Base-by-base conservation (phyloP, 2,113 vertebrate species). In the Egretta garzetta region DNA sequence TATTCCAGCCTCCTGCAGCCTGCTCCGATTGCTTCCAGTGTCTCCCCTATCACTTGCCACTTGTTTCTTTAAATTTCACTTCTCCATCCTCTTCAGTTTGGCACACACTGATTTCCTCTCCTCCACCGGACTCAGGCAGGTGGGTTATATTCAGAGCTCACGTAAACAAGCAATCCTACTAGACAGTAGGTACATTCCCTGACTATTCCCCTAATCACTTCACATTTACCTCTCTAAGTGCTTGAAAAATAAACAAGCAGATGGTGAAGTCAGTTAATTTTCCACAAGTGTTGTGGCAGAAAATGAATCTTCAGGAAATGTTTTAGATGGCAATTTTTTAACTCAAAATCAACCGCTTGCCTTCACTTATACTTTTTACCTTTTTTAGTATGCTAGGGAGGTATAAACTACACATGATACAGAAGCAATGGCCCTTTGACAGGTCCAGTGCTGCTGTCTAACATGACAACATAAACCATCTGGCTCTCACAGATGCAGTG, bases 161-260 rank as follows among this genome's bases (percentile, higher is more conserved):
- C 37, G 80, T 77, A 94, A 95, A 95, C 93, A 96, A 66, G 63
- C 71, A 71, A 4, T 86, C 30, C 2, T 94, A 56, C 39, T 39
- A 82, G 45, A 72, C 73, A 76, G 62, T 37, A 90, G 90, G 81
- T 95, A 76, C 73, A 47, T 95, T 95, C 59, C 68, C 56, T 32
- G 26, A 72, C 87, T 91, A 68, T 91, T 93, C 41, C 43, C 20
- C 74, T 80, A 80, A 96, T 94, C 93, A 93, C 77, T 62, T 96
- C 74, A 76, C 81, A 90, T 96, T 91, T 95, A 96, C 92, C 90
- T 91, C 94, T 82, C 9, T 41, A 85, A 96, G 90, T 93, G 74
- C 85, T 82, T 86, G 58, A 88, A 90, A 96, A 95, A 95, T 60
- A 96, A 95, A 96, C 68, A 96, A 94, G 90, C 90, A 97, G 92